Base-by-base conservation (phyloP, 1,140 invertebrate genomes). In the Psix sp. region DNA sequence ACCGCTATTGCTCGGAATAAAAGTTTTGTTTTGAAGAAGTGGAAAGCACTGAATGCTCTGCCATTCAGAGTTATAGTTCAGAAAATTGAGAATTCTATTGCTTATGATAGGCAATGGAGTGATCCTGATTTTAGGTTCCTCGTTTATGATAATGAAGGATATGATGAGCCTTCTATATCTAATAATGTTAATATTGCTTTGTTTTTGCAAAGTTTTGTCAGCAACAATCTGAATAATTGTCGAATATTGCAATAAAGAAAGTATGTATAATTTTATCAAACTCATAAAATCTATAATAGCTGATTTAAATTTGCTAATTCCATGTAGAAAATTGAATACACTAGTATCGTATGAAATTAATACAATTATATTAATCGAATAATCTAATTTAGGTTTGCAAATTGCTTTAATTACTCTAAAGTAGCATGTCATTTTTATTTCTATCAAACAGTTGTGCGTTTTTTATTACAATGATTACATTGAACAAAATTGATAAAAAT, bases 11-110 rank as follows among this genome's bases (percentile, higher is more conserved):
- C 52, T 3, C 43, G 59, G 9, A 13, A 54, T 20, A 63, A 52
- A 33, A 40, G 6, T 18, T 74, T 74, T 38, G 10, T 74, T 7
- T 17, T 68, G 11, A 74, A 74, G 51, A 75, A 70, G 14, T 75
- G 72, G 65, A 60, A 54, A 14, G 26, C 48, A 15, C 17, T 70
- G 0, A 46, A 70, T 35, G 20, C 60, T 3, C 0, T 31, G 4
- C 72, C 72, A 24, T 70, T 75, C 33, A 59, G 46, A 38, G 17
- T 70, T 0, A 36, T 65, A 9, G 39, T 70, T n/a, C 57, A 43
- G 5, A 31, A 17, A 5, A 40, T 2, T 1, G 26, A 35, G 1
- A 35, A 40, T 15, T 0, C 17, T 7, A 31, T 20, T 13, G 5
- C 7, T 33, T 33, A 13, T 15, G 9, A 43, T 20, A 20, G 7